Evolutionary conservation across 2,113 vertebrate genomes (phyloP), one percentile per base, ranked within the genome.

Genomic region (Otis tarda): DNA sequence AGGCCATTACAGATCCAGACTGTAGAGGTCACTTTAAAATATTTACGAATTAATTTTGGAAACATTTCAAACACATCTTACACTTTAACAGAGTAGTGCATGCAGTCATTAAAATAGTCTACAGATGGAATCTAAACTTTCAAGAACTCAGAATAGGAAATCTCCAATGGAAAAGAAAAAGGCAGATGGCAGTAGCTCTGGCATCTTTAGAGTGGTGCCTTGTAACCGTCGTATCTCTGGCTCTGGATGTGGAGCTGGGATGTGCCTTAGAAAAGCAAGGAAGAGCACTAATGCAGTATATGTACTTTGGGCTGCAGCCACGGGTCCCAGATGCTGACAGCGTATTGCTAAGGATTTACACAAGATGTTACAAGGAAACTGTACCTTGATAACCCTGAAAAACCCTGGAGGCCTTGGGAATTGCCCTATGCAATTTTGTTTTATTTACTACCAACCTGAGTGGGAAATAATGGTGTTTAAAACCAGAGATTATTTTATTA

Each of bases 151-250:
- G 4, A 52, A 30, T 11, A 41, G 41, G 23, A 25, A 74, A 49
- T 12, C 15, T 49, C 12, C 17, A 41, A 21, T 13, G 6, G 9
- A 22, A 45, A 71, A 68, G 15, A 17, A 45, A 74, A 57, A 59
- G 6, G 56, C 43, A 71, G 39, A 55, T 56, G 53, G 18, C 28
- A 1, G 22, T 23, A 56, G 23, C 14, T 68, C 27, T 39, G 56
- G 21, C 21, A 61, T 17, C 30, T 82, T 67, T 30, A 28, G 31
- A 21, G 12, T 10, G 28, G 7, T 50, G n/a, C 52, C 13, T 75
- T 59, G 27, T 35, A 37, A 13, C 53, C 10, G 5, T 17, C 0
- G 0, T n/a, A 8, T 30, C 45, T 69, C 37, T 43, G 37, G 33
- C 7, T 63, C 12, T n/a, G 35, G 73, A 49, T 56, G 33, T 8